phyloP scores from a whole-genome alignment of 2,113 vertebrate genomes.

The Plecotus auritus region DNA sequence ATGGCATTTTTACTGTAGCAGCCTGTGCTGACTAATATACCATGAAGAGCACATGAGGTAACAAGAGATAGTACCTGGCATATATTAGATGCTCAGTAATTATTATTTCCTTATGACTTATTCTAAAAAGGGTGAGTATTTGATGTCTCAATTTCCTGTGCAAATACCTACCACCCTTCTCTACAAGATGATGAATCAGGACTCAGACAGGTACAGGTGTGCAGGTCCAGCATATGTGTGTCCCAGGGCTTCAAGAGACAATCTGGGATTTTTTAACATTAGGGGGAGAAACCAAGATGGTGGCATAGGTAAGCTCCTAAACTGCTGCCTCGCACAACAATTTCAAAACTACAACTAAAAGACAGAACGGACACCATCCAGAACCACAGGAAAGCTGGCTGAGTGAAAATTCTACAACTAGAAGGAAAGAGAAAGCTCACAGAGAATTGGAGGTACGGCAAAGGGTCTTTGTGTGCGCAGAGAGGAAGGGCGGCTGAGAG shows the following conservation, averaged over 20 bases:
- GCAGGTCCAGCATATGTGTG: background rate
- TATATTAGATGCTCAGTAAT: background rate
- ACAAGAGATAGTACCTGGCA: background rate
- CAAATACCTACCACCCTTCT: background rate
- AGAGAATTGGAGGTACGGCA: too few relatives aligned
- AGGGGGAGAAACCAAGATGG: too few relatives aligned
- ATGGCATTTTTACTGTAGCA: background rate
- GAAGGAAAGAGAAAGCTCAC: too few relatives aligned
- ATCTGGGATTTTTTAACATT: too few relatives aligned
- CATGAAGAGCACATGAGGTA: background rate
- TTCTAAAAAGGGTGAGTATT: background rate
- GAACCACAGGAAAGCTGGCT: too few relatives aligned
- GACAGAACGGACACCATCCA: too few relatives aligned
- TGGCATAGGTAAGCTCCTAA: too few relatives aligned
- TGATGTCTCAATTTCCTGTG: background rate
- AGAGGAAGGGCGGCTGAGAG: too few relatives aligned
- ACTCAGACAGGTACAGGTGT: background rate
- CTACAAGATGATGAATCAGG: background rate
- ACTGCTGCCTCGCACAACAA: too few relatives aligned
- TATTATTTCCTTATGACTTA: constrained; percentile 11
- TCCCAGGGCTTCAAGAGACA: background rate
- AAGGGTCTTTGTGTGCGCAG: too few relatives aligned
- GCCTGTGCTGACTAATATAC: background rate
- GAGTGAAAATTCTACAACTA: too few relatives aligned
- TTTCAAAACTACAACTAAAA: too few relatives aligned